Evolutionary conservation across 2,888 invertebrate species (phyloP).

Genomic region (Orthosia incerta): DNA sequence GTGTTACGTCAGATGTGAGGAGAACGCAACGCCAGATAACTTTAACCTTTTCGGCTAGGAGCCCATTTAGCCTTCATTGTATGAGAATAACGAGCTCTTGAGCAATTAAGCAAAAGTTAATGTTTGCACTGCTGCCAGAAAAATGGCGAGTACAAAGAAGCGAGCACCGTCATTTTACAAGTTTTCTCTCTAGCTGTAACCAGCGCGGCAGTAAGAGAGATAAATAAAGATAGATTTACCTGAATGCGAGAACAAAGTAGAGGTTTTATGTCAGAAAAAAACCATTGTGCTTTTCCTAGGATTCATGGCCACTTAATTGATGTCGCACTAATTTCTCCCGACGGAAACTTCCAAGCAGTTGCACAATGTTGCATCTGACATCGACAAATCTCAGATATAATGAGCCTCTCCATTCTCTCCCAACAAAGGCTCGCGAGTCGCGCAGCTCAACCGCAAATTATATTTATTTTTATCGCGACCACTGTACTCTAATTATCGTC

Average conservation of each 20-base stretch:
- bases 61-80: constrained; percentile 36
- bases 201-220: constrained; percentile 2
- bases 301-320: constrained; percentile 2
- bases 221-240: constrained; percentile 21
- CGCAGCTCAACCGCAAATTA: constrained; percentile 34
- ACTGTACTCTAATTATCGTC: constrained; percentile 53
- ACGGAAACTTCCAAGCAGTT: constrained; percentile 22
- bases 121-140: background rate
- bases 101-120: constrained; percentile 35
- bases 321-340: constrained; percentile 26
- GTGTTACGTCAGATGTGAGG: constrained; percentile 54
- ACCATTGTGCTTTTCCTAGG: background rate
- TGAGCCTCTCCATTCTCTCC: constrained; percentile 23
- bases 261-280: background rate
- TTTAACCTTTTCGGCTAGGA: constrained; percentile 44
- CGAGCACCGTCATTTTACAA: constrained; percentile 11
- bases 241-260: constrained; percentile 1
- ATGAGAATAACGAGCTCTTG: constrained; percentile 38
- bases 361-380: constrained; percentile 35
- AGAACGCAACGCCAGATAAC: constrained; percentile 45
- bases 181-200: constrained; percentile 11
- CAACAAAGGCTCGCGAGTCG: constrained; percentile 18
- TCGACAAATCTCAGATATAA: constrained; percentile 21
- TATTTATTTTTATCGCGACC: constrained; percentile 46
- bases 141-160: constrained; percentile 4